Percentiles rank a stretch among this genome's conserved stretches.
phyloP scores from a whole-genome alignment of 2,113 vertebrate genomes.

The Puffinus mauretanicus region DNA sequence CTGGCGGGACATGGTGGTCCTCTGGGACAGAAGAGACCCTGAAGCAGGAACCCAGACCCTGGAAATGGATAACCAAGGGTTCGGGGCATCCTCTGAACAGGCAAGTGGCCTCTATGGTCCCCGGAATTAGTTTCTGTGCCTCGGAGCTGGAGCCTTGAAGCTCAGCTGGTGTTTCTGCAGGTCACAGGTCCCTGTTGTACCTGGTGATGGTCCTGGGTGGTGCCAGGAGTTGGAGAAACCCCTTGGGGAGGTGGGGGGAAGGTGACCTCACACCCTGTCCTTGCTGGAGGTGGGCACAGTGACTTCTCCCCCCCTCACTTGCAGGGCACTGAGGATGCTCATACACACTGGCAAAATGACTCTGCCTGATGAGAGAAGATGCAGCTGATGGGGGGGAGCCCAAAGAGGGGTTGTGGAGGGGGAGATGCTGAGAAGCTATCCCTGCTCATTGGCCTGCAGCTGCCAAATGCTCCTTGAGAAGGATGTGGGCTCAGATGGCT shows the following conservation, averaged over 20 bases:
- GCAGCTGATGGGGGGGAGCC: not conserved
- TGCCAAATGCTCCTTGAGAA: not conserved
- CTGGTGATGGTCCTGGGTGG: not conserved
- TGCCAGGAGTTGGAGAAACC: not conserved
- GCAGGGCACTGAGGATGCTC: not conserved
- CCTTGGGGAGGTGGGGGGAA: no score
- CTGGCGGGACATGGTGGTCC: not conserved
- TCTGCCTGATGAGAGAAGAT: not conserved
- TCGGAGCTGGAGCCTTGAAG: not conserved
- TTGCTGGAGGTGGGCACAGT: no score
- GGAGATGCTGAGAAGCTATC: not conserved
- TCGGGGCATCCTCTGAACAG: not conserved
- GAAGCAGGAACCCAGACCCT: not conserved
- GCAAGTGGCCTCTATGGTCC: not conserved
- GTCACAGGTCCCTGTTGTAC: not conserved
- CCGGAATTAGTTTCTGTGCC: not conserved
- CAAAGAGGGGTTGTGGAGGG: not conserved
- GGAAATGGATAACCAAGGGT: constrained; percentile 46
- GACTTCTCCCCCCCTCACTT: not conserved
- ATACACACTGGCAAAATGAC: accelerated
- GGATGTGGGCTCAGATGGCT: not conserved
- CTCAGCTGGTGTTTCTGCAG: not conserved
- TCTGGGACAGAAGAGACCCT: not conserved
- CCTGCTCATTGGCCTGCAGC: accelerated
- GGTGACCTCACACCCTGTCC: not conserved